phyloP scores from a whole-genome alignment of 2,888 invertebrate species.

The Agrochola circellaris region DNA sequence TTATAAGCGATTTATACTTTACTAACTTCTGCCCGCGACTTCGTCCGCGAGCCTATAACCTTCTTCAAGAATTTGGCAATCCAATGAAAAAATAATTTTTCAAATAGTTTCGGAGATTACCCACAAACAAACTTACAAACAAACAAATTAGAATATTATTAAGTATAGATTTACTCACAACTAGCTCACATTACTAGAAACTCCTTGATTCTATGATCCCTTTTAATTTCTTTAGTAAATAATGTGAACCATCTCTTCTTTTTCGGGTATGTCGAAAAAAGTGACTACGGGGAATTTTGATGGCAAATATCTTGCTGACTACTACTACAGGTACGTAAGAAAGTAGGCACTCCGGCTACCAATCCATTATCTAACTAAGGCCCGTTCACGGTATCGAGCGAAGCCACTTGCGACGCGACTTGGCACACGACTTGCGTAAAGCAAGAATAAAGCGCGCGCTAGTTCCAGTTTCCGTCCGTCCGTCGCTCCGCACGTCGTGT shows the following conservation, averaged over 20 bases:
- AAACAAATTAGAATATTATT: too few species aligned
- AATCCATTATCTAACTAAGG: neutral
- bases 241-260: neutral
- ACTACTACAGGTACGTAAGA: neutral
- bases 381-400: neutral
- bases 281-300: neutral
- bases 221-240: neutral
- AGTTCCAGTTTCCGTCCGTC: neutral
- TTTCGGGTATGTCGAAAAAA: neutral
- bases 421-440: neutral
- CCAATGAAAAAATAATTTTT: too few species aligned
- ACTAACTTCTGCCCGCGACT: too few species aligned
- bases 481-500: neutral
- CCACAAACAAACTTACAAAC: too few species aligned
- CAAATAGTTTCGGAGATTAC: too few species aligned
- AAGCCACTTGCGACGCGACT: neutral
- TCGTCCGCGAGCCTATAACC: too few species aligned
- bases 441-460: too few species aligned
- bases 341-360: too few species aligned
- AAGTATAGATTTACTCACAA: too few species aligned
- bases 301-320: neutral
- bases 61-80: too few species aligned
- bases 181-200: neutral
- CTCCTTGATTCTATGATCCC: accelerated
- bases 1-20: neutral